Percentiles rank a stretch among this genome's conserved stretches.
These are phyloP conservation scores for Cryptops parisi DNA, from an alignment of 2,888 invertebrate genomes.

Conservation along the genomic window DNA sequence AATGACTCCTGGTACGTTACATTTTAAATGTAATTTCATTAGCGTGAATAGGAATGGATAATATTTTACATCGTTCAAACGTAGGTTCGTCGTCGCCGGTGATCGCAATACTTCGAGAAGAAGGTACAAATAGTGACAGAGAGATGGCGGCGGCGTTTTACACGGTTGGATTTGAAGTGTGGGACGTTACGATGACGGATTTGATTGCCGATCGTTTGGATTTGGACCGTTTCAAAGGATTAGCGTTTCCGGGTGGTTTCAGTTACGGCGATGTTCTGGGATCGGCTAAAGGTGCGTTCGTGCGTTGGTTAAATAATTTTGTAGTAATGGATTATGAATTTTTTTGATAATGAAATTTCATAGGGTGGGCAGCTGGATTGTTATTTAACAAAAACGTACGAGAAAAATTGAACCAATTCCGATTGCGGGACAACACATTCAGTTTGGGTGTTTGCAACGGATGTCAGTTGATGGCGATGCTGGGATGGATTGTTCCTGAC, in stretches of 20 bases:
- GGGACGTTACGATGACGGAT: constrained; percentile 91
- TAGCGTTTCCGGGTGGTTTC: constrained; percentile 97
- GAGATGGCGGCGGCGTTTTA: constrained; percentile 85
- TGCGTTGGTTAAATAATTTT: no score
- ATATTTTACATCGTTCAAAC: no score
- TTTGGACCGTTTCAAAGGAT: constrained; percentile 66
- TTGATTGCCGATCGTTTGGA: constrained; percentile 52
- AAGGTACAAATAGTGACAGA: constrained; percentile 92
- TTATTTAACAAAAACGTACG: constrained; percentile 60
- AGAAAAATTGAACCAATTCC: constrained; percentile 63
- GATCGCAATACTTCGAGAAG: constrained; percentile 91
- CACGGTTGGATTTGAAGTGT: constrained; percentile 73
- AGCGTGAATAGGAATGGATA: no score
- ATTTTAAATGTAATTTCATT: background rate
- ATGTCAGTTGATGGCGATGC: constrained; percentile 84
- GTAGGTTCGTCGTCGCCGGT: constrained; percentile 35
- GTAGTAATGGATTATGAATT: no score
- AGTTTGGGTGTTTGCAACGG: constrained; percentile 98
- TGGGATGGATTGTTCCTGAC: constrained; percentile 62
- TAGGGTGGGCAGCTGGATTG: constrained; percentile 89
- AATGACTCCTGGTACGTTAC: constrained; percentile 31
- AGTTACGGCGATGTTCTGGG: constrained; percentile 97
- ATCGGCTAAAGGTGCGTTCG: constrained; percentile 54
- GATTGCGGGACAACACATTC: constrained; percentile 57
- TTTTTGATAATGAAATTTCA: no score